Evolutionary conservation across 2,888 invertebrate genomes (phyloP).

Genomic region (Sphinx pinastri): DNA sequence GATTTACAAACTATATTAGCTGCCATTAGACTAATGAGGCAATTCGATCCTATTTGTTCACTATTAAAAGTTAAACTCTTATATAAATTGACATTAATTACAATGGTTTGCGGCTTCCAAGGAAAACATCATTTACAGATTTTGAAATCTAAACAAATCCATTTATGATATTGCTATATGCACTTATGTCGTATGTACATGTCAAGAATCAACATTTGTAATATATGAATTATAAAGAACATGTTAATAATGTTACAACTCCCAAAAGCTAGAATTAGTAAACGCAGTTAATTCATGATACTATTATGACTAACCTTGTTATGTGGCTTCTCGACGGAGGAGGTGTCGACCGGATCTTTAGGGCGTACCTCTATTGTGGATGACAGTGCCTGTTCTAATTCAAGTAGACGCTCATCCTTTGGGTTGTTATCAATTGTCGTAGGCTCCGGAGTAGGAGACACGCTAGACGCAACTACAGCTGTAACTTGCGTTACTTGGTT

Average conservation of each 20-base stretch:
- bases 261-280: not conserved
- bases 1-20: no score
- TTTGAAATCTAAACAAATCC: not conserved
- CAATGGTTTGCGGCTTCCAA: no score
- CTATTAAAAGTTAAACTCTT: no score
- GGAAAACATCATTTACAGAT: not conserved
- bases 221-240: not conserved
- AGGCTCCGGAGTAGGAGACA: constrained; percentile 30
- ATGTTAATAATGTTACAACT: not conserved
- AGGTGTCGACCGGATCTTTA: not conserved
- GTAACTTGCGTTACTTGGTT: constrained; percentile 35
- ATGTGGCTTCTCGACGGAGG: not conserved
- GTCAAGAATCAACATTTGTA: no score
- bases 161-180: no score
- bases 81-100: no score
- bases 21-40: no score
- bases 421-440: constrained; percentile 39
- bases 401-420: constrained; percentile 58
- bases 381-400: constrained; percentile 67
- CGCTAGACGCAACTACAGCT: constrained; percentile 29
- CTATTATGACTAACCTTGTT: constrained; percentile 8
- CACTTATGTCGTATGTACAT: no score
- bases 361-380: constrained; percentile 51
- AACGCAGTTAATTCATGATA: not conserved
- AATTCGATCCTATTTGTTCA: no score